Conservation (phyloP, 2,113 vertebrate genomes). For the Erpornis zantholeuca region DNA sequence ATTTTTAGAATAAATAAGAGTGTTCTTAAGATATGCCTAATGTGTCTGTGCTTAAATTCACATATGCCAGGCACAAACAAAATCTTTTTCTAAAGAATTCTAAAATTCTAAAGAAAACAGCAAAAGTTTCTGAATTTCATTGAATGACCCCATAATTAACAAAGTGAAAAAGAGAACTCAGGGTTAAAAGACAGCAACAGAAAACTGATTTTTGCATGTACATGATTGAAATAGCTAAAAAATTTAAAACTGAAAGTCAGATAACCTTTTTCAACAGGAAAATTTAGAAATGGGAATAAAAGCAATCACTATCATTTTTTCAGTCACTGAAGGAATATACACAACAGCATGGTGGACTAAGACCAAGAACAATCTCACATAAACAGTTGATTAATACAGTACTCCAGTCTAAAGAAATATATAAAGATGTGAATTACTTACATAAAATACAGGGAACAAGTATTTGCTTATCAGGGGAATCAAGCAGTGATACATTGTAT, state of each 20-base stretch:
- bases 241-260: neutral
- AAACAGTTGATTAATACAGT: neutral
- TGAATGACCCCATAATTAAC: accelerated
- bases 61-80: neutral
- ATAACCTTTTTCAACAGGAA: neutral
- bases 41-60: neutral
- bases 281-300: neutral
- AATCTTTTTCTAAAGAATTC: neutral
- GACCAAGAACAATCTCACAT: neutral
- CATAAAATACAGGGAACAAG: neutral
- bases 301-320: neutral
- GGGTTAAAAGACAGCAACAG: neutral
- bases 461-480: neutral
- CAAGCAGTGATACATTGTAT: neutral
- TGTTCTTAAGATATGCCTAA: neutral
- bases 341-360: neutral
- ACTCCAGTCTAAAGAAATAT: neutral
- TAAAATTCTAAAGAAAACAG: neutral
- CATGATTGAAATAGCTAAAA: neutral
- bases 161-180: neutral
- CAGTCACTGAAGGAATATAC: neutral
- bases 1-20: neutral
- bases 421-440: neutral
- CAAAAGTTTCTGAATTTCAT: neutral
- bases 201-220: neutral